Evolutionary conservation across 2,113 vertebrate genomes (phyloP), one percentile per base, ranked within the genome.

Genomic region (Lagopus leucura): DNA sequence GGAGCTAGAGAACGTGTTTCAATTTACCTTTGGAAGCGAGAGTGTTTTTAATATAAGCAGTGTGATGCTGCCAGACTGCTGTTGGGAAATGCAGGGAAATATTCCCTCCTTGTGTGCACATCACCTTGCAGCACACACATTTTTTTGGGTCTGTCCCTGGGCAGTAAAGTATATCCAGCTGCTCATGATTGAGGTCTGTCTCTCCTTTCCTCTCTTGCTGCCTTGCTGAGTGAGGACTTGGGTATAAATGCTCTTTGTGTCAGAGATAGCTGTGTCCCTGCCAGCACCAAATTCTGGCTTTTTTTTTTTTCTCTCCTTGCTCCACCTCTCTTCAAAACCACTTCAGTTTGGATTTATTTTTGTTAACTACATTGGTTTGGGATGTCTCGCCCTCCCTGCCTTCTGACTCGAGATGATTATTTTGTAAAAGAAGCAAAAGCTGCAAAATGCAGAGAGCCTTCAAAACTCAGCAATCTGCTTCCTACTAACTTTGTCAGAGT

Each of bases 271-370:
- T 67, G 20, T 69, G 86, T 82, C 82, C 65, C 67, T 96, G 97
- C 97, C 96, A 97, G 0, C 42, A 69, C 82, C 43, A 32, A 92
- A 34, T 78, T 86, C 88, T 92, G 79, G 66, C 85, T 64, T 27
- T 50, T 86, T 95, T 95, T 91, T 78, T 32, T 32, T 30, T 19
- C 22, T 54, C 57, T 67, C 69, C 52, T 97, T 86, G 95, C 96
- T 98, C 97, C 97, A 96, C 97, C 96, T 97, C 95, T 97, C 94
- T 94, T 90, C 82, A 90, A 96, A 97, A 96, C 86, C 89, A 67
- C 92, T 94, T 92, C 89, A 89, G 80, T 95, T 95, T 25, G 25
- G 50, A 27, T 45, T 36, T 22, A n/a, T 70, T 93, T 89, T 95
- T 72, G 47, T 82, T 47, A 89, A 88, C 72, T 78, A 20, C 85